Evolutionary conservation across 2,888 invertebrate species (phyloP).

Genomic region (Gastracanthus pulcherrimus): DNA sequence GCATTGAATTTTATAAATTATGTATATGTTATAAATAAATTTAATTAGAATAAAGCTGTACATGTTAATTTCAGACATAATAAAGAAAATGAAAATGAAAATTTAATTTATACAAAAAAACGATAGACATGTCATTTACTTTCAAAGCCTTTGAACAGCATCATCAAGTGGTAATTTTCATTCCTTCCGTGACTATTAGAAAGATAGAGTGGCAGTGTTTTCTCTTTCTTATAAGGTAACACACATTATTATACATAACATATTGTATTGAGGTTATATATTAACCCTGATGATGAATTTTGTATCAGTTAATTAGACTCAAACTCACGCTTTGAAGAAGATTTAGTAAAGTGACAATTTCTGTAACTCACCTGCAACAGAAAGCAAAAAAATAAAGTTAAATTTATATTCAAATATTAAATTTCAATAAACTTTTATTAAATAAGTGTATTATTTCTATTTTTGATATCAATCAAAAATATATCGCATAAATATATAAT

Average conservation of each 20-base stretch:
- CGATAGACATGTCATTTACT: neutral
- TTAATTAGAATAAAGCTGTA: too few species aligned
- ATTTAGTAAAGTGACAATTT: neutral
- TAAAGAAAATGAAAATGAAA: neutral
- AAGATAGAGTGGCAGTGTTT: neutral
- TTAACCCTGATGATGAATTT: neutral
- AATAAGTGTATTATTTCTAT: too few species aligned
- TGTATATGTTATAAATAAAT: too few species aligned
- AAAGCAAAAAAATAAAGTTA: slow-evolving; percentile 12
- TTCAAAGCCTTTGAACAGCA: neutral
- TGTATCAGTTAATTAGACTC: neutral
- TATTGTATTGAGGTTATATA: neutral
- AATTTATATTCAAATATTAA: neutral
- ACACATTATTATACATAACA: neutral
- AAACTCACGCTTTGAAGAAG: neutral
- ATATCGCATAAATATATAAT: too few species aligned
- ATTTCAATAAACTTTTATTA: neutral
- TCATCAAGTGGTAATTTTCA: neutral
- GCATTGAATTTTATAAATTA: too few species aligned
- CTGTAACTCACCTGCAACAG: slow-evolving; percentile 44
- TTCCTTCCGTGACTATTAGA: neutral
- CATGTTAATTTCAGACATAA: too few species aligned
- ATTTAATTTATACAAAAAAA: neutral
- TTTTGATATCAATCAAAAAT: too few species aligned
- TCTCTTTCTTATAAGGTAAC: neutral